Evolutionary conservation across 2,888 invertebrate species (phyloP).

Genomic region (Oscheius sp.): DNA sequence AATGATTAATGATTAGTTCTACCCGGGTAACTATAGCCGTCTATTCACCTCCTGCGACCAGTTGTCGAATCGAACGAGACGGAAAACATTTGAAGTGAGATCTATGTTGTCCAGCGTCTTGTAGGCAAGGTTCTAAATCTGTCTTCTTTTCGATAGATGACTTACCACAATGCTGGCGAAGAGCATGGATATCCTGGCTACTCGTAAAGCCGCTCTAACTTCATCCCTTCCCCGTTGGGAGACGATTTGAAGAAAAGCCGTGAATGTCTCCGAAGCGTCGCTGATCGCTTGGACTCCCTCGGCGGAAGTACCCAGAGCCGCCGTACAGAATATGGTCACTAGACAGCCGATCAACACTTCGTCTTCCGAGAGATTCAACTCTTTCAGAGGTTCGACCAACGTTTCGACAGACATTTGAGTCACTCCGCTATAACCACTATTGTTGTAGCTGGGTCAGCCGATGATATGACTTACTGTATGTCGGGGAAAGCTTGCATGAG

Average conservation of each 20-base stretch:
- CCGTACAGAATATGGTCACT: slow-evolving; percentile 20
- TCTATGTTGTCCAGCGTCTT: slow-evolving; percentile 47
- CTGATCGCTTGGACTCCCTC: slow-evolving; percentile 21
- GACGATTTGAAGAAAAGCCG: slow-evolving; percentile 22
- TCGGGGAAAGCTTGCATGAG: slow-evolving; percentile 35
- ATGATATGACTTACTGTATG: slow-evolving; percentile 17
- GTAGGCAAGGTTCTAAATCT: slow-evolving; percentile 43
- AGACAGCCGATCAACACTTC: slow-evolving; percentile 39
- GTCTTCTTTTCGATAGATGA: not conserved
- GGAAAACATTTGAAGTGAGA: slow-evolving; percentile 39
- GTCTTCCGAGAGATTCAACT: slow-evolving; percentile 36
- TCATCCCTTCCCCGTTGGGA: slow-evolving; percentile 26
- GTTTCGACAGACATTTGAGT: slow-evolving; percentile 40
- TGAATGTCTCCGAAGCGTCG: slow-evolving; percentile 36
- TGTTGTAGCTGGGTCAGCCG: not conserved
- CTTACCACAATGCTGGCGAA: slow-evolving; percentile 23
- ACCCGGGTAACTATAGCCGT: not conserved
- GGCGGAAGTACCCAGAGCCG: slow-evolving; percentile 23
- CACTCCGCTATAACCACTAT: slow-evolving; percentile 35
- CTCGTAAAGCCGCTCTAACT: slow-evolving; percentile 24
- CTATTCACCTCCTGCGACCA: slow-evolving; percentile 26
- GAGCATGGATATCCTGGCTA: slow-evolving; percentile 28
- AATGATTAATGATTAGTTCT: not conserved
- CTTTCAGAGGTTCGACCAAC: slow-evolving; percentile 39
- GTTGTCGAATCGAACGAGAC: slow-evolving; percentile 41